These are phyloP conservation scores for Ailurus styani DNA, from an alignment of 2,113 vertebrate genomes.

Conservation along the genomic window DNA sequence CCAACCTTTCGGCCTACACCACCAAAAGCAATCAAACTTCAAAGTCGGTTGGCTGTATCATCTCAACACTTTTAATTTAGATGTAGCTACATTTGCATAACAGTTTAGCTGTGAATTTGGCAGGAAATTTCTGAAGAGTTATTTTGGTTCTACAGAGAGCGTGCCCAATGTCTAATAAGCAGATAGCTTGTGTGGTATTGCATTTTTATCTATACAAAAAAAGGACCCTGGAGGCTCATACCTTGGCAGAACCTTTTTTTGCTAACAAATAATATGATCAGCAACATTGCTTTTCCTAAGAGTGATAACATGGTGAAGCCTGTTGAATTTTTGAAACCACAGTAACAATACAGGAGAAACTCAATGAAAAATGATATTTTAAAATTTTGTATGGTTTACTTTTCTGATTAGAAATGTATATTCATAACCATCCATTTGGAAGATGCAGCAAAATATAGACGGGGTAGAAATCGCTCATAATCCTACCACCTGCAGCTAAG, in stretches of 20 bases:
- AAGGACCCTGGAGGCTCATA: constrained; percentile 17
- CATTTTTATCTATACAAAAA: constrained; percentile 47
- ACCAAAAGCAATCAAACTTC: constrained; percentile 48
- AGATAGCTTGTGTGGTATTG: constrained; percentile 47
- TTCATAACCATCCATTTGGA: constrained; percentile 13
- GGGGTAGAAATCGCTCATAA: background rate
- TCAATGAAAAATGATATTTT: background rate
- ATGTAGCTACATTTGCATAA: constrained; percentile 73
- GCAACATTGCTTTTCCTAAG: constrained; percentile 13
- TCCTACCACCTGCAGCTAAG: background rate
- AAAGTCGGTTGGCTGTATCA: constrained; percentile 44
- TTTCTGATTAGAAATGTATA: background rate
- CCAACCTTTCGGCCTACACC: constrained; percentile 21
- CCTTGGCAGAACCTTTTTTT: constrained; percentile 44
- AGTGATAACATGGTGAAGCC: constrained; percentile 14
- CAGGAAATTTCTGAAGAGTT: constrained; percentile 63
- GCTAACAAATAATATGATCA: constrained; percentile 34
- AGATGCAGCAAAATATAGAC: background rate
- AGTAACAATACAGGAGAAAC: constrained; percentile 23
- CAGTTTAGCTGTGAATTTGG: constrained; percentile 69
- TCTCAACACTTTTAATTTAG: constrained; percentile 68
- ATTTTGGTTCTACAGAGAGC: constrained; percentile 56
- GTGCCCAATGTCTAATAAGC: constrained; percentile 63
- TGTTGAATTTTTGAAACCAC: constrained; percentile 45
- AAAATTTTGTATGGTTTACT: background rate